Conservation (phyloP, 2,888 invertebrate species). For the Protonemura montana region DNA sequence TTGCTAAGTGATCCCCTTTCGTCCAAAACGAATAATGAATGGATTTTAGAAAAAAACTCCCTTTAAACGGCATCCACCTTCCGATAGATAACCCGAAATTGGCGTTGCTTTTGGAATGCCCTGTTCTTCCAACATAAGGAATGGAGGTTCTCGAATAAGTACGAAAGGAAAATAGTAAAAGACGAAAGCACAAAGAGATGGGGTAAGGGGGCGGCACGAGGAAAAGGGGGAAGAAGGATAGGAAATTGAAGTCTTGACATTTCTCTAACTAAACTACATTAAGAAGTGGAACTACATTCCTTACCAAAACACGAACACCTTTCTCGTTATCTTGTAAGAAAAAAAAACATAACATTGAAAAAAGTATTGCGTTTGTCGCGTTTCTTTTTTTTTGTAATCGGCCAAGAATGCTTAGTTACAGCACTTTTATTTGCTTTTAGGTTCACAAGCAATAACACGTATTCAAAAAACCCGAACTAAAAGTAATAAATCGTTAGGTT, state of each 20-base stretch:
- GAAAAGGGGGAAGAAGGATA: conserved; percentile 39
- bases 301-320: conserved; percentile 32
- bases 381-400: too few relatives aligned
- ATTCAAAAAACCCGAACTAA: too few relatives aligned
- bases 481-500: too few relatives aligned
- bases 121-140: conserved; percentile 24
- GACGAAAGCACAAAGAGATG: conserved; percentile 47
- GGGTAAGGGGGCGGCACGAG: conserved; percentile 31
- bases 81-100: background rate
- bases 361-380: background rate
- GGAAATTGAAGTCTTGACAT: conserved; percentile 48
- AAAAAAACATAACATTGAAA: background rate
- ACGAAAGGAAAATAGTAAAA: conserved; percentile 39
- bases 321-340: background rate
- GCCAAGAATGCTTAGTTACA: too few relatives aligned
- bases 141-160: conserved; percentile 39
- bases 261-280: conserved; percentile 41
- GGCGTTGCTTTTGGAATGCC: background rate
- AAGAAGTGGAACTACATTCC: conserved; percentile 33
- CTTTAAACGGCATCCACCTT: background rate
- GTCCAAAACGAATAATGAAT: background rate
- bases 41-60: background rate
- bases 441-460: too few relatives aligned
- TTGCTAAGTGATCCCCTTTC: background rate
- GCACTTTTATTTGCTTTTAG: too few relatives aligned